phyloP scores from a whole-genome alignment of 2,888 invertebrate genomes.

The Parnassius glacialis region DNA sequence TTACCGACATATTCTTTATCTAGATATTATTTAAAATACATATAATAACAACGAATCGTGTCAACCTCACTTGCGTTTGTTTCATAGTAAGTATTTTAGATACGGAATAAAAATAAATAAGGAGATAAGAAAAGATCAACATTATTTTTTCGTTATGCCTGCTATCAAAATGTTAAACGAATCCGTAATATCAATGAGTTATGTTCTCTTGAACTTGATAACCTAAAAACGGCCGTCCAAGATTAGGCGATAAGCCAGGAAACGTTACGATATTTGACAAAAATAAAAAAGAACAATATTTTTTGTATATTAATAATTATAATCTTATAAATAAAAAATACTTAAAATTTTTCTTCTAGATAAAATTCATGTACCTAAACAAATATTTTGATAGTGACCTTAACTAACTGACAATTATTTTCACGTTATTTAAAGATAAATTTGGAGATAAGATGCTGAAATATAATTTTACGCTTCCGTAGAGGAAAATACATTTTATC shows the following conservation, averaged over 20 bases:
- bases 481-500: no score
- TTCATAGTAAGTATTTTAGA: not conserved
- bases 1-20: not conserved
- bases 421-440: no score
- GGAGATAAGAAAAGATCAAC: slow-evolving; percentile 17
- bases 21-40: not conserved
- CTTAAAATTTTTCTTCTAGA: no score
- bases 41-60: no score
- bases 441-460: no score
- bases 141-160: slow-evolving; percentile 8
- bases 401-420: no score
- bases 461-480: no score
- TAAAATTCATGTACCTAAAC: no score
- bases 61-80: no score
- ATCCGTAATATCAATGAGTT: slow-evolving; percentile 25
- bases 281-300: not conserved
- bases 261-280: slow-evolving; percentile 10
- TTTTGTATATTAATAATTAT: slow-evolving; percentile 15
- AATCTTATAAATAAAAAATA: not conserved
- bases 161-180: slow-evolving; percentile 19
- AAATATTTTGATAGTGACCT: no score
- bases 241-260: slow-evolving; percentile 25
- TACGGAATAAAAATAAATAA: slow-evolving; percentile 1
- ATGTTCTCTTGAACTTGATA: slow-evolving; percentile 28
- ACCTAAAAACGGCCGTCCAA: slow-evolving; percentile 24